Evolutionary conservation across 2,797 vertebrate species (phyloP).

Genomic region (Phylloscopus collybita): DNA sequence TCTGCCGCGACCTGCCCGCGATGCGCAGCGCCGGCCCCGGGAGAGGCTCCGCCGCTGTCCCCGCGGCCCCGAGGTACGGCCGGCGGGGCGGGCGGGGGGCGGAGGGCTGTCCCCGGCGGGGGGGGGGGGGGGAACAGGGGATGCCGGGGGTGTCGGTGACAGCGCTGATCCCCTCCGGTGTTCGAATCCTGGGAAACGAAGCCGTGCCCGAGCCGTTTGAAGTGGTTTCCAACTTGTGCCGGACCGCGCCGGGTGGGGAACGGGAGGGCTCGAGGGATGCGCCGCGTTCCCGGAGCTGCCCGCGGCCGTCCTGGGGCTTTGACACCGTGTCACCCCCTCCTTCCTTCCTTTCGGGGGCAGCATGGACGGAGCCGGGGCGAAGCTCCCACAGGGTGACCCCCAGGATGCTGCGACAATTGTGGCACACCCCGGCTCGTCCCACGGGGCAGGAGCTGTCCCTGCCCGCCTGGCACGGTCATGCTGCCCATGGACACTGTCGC

Average conservation of each 20-base stretch:
- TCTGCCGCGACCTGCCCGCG: conserved; percentile 72
- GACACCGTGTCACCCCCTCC: neutral
- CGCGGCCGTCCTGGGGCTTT: neutral
- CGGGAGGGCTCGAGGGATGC: neutral
- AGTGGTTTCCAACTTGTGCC: neutral
- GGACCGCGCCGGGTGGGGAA: neutral
- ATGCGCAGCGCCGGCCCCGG: conserved; percentile 42
- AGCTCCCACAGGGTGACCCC: neutral
- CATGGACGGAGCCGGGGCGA: neutral
- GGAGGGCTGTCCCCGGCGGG: neutral
- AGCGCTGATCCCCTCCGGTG: neutral
- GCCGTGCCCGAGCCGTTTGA: neutral
- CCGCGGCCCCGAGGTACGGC: neutral
- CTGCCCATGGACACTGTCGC: neutral
- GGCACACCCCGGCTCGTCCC: neutral
- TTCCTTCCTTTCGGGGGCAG: neutral
- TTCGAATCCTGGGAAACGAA: neutral
- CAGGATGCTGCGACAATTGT: neutral
- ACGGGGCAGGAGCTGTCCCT: neutral
- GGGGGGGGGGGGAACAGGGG: neutral
- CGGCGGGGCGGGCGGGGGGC: neutral
- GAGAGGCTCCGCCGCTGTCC: neutral
- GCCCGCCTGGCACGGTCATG: neutral
- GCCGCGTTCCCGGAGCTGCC: neutral
- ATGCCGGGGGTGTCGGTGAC: neutral